These are phyloP conservation scores for Alouatta palliata DNA, from an alignment of 2,113 vertebrate species.

Conservation along the genomic window DNA sequence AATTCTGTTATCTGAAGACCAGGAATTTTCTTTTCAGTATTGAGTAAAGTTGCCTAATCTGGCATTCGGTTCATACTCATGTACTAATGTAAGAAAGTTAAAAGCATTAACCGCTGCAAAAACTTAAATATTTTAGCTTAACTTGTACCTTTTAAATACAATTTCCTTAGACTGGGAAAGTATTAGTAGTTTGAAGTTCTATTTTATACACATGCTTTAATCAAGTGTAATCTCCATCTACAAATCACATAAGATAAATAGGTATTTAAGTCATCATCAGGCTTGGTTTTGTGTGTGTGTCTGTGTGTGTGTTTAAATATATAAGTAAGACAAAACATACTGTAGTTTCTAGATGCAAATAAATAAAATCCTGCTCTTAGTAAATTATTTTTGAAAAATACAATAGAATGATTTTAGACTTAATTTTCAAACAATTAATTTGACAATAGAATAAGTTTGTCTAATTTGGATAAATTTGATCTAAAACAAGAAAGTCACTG, in stretches of 20 bases:
- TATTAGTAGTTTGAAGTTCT: neutral
- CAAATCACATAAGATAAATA: neutral
- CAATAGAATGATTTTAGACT: conserved; percentile 30
- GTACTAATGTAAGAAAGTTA: neutral
- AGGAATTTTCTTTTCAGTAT: neutral
- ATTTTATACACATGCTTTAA: neutral
- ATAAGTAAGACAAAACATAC: conserved; percentile 20
- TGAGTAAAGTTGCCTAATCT: neutral
- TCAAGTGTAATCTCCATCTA: neutral
- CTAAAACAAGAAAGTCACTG: conserved; percentile 31
- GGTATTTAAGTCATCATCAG: neutral
- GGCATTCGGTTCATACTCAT: neutral
- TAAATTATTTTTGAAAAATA: conserved; percentile 45
- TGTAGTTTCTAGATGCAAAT: neutral
- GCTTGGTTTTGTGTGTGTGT: neutral
- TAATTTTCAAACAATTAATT: conserved; percentile 17
- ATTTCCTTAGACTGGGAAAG: neutral
- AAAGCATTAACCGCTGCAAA: neutral
- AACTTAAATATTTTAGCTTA: neutral
- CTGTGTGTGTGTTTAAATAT: neutral
- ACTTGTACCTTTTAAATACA: neutral
- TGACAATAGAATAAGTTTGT: neutral
- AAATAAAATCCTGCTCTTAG: neutral
- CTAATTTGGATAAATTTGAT: conserved; percentile 29
- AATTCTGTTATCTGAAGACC: neutral